Conservation (phyloP, 2,888 invertebrate genomes). For the Rosalia funebris region DNA sequence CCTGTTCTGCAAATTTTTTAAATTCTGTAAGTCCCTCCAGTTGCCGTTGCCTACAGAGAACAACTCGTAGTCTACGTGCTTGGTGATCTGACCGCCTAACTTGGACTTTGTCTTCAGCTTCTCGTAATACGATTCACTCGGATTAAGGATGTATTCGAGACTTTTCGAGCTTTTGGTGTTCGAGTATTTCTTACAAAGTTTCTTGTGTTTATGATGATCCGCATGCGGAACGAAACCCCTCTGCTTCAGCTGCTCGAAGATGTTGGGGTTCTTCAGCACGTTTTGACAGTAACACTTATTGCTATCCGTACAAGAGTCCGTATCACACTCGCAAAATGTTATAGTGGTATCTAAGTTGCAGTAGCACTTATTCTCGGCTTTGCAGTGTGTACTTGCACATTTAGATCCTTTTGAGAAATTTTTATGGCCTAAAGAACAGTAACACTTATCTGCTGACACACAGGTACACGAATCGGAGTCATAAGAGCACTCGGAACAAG, state of each 20-base stretch:
- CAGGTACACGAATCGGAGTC: conserved; percentile 87
- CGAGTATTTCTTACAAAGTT: conserved; percentile 60
- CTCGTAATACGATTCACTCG: conserved; percentile 66
- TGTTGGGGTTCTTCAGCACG: conserved; percentile 50
- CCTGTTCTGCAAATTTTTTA: conserved; percentile 51
- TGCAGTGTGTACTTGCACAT: conserved; percentile 59
- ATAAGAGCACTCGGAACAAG: conserved; percentile 87
- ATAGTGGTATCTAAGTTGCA: conserved; percentile 68
- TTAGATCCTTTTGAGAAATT: conserved; percentile 54
- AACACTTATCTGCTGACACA: conserved; percentile 82
- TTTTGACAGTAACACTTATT: conserved; percentile 86
- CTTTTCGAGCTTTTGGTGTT: conserved; percentile 63
- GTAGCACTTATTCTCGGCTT: conserved; percentile 66
- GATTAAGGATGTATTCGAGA: conserved; percentile 68
- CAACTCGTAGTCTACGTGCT: conserved; percentile 75
- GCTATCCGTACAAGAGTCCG: conserved; percentile 86
- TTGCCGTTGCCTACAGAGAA: conserved; percentile 66
- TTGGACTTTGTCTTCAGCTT: conserved; percentile 57
- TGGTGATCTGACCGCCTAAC: conserved; percentile 38
- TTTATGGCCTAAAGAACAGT: conserved; percentile 78
- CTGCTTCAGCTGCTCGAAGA: conserved; percentile 66
- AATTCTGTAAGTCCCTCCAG: conserved; percentile 62
- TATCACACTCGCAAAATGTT: conserved; percentile 81
- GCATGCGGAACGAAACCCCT: conserved; percentile 61
- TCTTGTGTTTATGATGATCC: conserved; percentile 52